phyloP scores from a whole-genome alignment of 2,113 vertebrate genomes.

The Toxotes chatareus region DNA sequence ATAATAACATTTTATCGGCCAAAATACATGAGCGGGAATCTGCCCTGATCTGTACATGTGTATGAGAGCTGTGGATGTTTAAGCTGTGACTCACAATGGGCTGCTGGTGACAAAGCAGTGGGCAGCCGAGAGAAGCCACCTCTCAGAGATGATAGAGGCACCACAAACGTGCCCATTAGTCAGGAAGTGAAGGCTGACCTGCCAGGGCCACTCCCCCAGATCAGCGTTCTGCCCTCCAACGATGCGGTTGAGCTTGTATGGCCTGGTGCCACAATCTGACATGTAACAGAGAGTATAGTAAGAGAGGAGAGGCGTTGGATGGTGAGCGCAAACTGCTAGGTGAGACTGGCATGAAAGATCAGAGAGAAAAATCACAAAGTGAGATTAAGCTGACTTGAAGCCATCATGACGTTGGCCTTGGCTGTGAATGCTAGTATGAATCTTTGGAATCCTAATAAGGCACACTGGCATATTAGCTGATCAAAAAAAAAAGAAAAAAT shows the following conservation, averaged over 20 bases:
- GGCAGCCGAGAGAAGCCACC: constrained; percentile 84
- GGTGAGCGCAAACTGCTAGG: constrained; percentile 16
- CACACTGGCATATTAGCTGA: constrained; percentile 44
- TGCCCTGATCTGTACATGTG: neutral
- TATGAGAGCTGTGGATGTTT: neutral
- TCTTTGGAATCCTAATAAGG: constrained; percentile 63
- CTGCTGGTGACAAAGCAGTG: constrained; percentile 82
- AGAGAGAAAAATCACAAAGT: constrained; percentile 21
- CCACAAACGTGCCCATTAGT: constrained; percentile 79
- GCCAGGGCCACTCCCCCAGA: constrained; percentile 88
- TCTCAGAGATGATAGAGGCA: constrained; percentile 83
- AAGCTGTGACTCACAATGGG: constrained; percentile 71
- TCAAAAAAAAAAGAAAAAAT: constrained; percentile 41
- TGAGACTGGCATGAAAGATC: constrained; percentile 34
- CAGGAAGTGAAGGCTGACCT: constrained; percentile 85
- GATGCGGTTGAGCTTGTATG: constrained; percentile 85
- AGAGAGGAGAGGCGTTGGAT: neutral
- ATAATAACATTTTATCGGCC: constrained; percentile 12
- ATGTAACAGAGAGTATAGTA: constrained; percentile 35
- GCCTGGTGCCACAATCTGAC: constrained; percentile 83
- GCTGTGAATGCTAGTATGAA: constrained; percentile 22
- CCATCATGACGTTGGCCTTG: constrained; percentile 34
- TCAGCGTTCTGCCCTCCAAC: constrained; percentile 85
- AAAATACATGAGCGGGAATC: neutral
- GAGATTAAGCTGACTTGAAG: constrained; percentile 42